A percentile compares a stretch with the other conserved stretches of the same genome.
Conservation (phyloP, 1,140 invertebrate genomes). For the Chrysomallon squamiferum region DNA sequence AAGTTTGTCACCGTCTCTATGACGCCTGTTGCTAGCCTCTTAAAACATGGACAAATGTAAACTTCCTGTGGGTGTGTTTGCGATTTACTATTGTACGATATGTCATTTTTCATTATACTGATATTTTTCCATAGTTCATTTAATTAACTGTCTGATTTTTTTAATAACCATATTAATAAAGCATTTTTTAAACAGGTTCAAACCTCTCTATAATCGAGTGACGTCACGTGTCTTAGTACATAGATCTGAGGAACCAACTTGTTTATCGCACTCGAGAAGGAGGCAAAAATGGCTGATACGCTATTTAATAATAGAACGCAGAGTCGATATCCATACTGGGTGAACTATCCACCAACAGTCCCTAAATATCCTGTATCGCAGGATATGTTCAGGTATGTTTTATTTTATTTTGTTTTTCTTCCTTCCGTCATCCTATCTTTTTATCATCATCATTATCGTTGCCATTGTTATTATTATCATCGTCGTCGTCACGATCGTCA, state of each 20-base stretch:
- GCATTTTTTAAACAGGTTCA: too few species aligned
- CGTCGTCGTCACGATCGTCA: too few species aligned
- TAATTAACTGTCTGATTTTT: too few species aligned
- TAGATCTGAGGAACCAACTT: not conserved
- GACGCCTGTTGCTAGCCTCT: slow-evolving; percentile 10
- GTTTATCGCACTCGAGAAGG: not conserved
- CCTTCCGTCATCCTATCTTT: not conserved
- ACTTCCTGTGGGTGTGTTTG: not conserved
- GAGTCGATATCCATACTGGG: slow-evolving; percentile 49
- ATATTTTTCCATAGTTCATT: too few species aligned
- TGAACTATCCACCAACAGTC: slow-evolving; percentile 51
- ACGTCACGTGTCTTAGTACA: too few species aligned
- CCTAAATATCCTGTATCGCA: slow-evolving; percentile 53
- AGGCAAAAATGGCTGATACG: slow-evolving; percentile 41
- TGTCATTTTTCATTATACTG: too few species aligned
- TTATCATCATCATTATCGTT: not conserved
- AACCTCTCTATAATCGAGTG: too few species aligned
- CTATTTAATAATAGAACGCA: slow-evolving; percentile 49
- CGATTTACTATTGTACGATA: too few species aligned
- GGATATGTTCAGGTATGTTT: slow-evolving; percentile 54
- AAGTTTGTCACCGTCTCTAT: slow-evolving; percentile 12
- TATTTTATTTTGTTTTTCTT: not conserved
- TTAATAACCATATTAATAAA: too few species aligned
- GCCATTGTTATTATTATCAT: not conserved
- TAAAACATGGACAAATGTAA: slow-evolving; percentile 5